phyloP scores from a whole-genome alignment of 2,113 vertebrate genomes.

The Gadus macrocephalus region DNA sequence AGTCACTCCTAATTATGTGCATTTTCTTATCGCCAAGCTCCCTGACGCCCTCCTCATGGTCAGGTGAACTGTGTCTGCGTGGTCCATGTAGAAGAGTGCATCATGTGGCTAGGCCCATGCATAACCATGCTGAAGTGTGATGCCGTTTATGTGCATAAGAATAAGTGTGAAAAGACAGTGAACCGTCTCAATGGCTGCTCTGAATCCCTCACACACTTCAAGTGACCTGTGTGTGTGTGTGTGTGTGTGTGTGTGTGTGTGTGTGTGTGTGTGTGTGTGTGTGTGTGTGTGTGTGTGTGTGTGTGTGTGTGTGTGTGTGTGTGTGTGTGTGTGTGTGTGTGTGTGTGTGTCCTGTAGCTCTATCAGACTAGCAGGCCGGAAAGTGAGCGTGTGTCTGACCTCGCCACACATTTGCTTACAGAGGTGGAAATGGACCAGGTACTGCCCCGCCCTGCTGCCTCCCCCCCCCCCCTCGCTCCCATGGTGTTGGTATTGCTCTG shows the following conservation, averaged over 20 bases:
- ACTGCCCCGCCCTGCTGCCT: slow-evolving; percentile 49
- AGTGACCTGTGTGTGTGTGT: neutral
- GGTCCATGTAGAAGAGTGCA: no score
- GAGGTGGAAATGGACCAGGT: slow-evolving; percentile 88
- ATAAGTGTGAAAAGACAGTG: no score
- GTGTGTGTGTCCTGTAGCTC: slow-evolving; percentile 77
- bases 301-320: no score
- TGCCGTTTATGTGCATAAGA: no score
- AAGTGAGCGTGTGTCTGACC: slow-evolving; percentile 70
- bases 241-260: slow-evolving; percentile 8
- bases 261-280: slow-evolving; percentile 18
- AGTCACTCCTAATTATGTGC: neutral
- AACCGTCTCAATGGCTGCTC: no score
- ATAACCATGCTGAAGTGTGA: no score
- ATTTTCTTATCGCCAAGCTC: no score
- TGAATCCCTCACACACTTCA: no score
- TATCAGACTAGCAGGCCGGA: slow-evolving; percentile 81
- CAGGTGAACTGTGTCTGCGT: no score
- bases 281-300: slow-evolving; percentile 5
- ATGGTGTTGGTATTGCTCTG: slow-evolving; percentile 46
- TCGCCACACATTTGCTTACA: slow-evolving; percentile 77
- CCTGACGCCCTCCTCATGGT: no score
- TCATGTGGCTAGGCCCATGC: no score
- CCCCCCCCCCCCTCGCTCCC: neutral
- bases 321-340: slow-evolving; percentile 13